Base-by-base conservation (phyloP, 2,888 invertebrate species). In the Himalopsyche tibetana region DNA sequence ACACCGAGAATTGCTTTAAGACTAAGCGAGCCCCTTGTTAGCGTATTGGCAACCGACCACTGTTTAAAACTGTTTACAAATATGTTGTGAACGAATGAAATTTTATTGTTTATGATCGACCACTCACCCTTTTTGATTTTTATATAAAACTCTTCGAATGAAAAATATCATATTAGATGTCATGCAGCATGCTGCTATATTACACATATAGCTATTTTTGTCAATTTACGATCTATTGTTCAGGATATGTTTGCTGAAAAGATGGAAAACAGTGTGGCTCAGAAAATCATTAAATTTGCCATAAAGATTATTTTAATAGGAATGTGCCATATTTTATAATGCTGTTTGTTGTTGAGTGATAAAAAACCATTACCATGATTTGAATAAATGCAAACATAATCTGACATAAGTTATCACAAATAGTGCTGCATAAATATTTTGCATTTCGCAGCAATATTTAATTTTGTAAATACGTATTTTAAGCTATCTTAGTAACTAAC, bases 211-310 rank as follows among this genome's bases (percentile, higher is more conserved):
- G 36, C 38, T 74, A 74, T 74, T 74, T 74, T 74, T 74, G 38
- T 74, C 36, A 74, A 74, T 87, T 87, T 87, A 87, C 83, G 87
- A 87, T 82, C 87, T 82, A 85, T 87, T 87, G 87, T 87, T 87
- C 87, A 19, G 55, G 82, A 55, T 45, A 45, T 82, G 51, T 51
- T 74, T 74, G 74, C 36, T 15, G 74, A 28, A 74, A 28, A 74
- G 28, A 74, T 74, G 74, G 74, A 74, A 74, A 74, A 74, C 38
- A 74, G 74, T 74, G 74, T 38, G 38, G 28, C 36, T 38, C 74
- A 74, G 36, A 74, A 74, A 74, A 38, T 15, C 74, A 11, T 74
- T 36, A 74, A 74, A 74, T 12, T 74, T 15, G 74, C 15, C 8
- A 38, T 74, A 74, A 74, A 74, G 74, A 74, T 74, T 74, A 74